A percentile compares a stretch with the other conserved stretches of the same genome.
Conservation (phyloP, 2,888 invertebrate genomes). For the Margaritifera margaritifera region DNA sequence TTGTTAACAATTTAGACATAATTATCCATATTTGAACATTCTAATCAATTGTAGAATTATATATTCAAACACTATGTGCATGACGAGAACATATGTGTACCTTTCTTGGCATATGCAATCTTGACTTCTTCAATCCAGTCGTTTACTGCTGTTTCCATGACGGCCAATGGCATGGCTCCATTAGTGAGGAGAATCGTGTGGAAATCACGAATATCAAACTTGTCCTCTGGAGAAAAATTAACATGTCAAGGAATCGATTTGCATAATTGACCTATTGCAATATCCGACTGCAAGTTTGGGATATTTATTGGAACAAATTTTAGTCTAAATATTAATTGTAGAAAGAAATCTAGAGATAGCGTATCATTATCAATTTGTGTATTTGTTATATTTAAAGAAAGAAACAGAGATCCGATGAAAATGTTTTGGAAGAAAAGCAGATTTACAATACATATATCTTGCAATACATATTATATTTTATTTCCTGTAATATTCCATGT, state of each 20-base stretch:
- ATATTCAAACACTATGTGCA: no score
- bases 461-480: no score
- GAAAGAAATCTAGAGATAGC: no score
- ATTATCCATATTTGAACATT: no score
- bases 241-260: background rate
- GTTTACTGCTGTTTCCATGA: slow-evolving; percentile 59
- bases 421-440: background rate
- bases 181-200: slow-evolving; percentile 65
- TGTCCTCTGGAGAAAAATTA: slow-evolving; percentile 34
- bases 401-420: background rate
- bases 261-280: background rate
- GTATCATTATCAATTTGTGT: no score
- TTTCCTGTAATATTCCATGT: no score
- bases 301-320: background rate
- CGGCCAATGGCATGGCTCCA: slow-evolving; percentile 60
- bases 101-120: background rate
- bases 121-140: slow-evolving; percentile 43
- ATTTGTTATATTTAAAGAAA: background rate
- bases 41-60: no score
- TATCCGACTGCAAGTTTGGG: background rate
- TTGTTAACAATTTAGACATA: no score
- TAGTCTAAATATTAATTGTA: background rate
- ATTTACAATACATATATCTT: no score
- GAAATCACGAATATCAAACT: slow-evolving; percentile 67
- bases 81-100: no score